Evolutionary conservation across 2,113 vertebrate species (phyloP), one percentile per base, ranked within the genome.

Genomic region (Scophthalmus maximus): DNA sequence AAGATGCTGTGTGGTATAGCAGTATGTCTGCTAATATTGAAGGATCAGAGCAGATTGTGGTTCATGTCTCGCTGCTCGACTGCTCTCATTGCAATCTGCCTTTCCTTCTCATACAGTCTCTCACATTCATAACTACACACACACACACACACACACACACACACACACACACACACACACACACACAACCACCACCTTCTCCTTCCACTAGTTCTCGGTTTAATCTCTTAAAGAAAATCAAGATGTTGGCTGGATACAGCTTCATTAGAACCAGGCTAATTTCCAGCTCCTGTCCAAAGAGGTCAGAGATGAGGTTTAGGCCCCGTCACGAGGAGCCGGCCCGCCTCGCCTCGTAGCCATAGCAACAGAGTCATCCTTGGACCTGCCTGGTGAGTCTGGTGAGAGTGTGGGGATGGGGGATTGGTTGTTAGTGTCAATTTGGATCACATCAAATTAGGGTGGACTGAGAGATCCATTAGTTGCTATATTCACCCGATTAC

Each of bases 391-490:
- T 61, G 12, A 69, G 38, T 51, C 42, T 73, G 80, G n/a, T n/a
- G n/a, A n/a, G n/a, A n/a, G n/a, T 70, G 65, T 63, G 32, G 44
- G 68, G 57, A 68, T 5, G 2, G 36, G n/a, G 50, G 44, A 73
- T 76, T 26, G 29, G 44, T 73, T 81, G 57, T 87, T 82, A 73
- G 61, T 76, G 80, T 82, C 81, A 85, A 11, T 76, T 81, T 79
- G 44, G 42, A 88, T 83, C 60, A 79, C 70, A 58, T 85, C 82
- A 87, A 59, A 79, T 85, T 74, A 72, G 68, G 74, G 76, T 53
- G 22, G 61, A 77, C 60, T 61, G 72, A 62, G 59, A 67, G 51
- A 79, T 84, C 27, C 52, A 84, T 85, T 81, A 79, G 71, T 52
- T 36, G 58, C 65, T 79, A 30, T 83, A 62, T 84, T 85, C 52